phyloP scores from a whole-genome alignment of 1,140 invertebrate genomes.

The Heliconius hermathena region DNA sequence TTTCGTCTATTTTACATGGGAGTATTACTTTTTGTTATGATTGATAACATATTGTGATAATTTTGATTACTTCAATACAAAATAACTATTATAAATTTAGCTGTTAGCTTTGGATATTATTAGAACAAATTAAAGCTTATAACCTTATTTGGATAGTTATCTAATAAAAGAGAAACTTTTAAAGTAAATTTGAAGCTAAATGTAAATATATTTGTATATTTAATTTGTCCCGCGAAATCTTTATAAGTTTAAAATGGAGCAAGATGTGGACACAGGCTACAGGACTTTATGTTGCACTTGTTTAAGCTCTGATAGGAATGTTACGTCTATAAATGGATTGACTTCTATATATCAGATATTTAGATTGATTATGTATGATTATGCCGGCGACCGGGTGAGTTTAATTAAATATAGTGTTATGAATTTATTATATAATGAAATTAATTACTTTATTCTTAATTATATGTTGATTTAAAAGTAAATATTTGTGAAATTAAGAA shows the following conservation, averaged over 20 bases:
- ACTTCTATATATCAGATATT: conserved; percentile 62
- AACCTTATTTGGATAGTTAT: not conserved
- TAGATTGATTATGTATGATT: conserved; percentile 67
- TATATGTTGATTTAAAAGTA: too few relatives aligned
- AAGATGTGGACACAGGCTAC: conserved; percentile 62
- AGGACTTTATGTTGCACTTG: conserved; percentile 65
- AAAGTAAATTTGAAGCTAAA: not conserved
- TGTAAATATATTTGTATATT: not conserved
- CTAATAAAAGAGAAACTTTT: not conserved
- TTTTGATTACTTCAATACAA: conserved; percentile 25
- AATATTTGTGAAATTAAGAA: too few relatives aligned
- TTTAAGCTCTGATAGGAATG: conserved; percentile 66
- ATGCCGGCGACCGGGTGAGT: conserved; percentile 68
- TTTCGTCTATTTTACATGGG: conserved; percentile 80
- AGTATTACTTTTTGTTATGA: conserved; percentile 81
- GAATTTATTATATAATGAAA: too few relatives aligned
- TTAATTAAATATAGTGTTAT: conserved; percentile 24
- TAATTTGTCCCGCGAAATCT: not conserved
- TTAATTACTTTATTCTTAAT: too few relatives aligned
- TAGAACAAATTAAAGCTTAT: not conserved
- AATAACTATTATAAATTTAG: not conserved
- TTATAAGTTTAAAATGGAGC: conserved; percentile 59
- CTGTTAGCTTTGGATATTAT: not conserved
- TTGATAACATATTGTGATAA: conserved; percentile 57
- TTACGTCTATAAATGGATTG: conserved; percentile 58